These are phyloP conservation scores for Sarcophaga peregrina DNA, from an alignment of 1,140 invertebrate genomes.

Conservation along the genomic window DNA sequence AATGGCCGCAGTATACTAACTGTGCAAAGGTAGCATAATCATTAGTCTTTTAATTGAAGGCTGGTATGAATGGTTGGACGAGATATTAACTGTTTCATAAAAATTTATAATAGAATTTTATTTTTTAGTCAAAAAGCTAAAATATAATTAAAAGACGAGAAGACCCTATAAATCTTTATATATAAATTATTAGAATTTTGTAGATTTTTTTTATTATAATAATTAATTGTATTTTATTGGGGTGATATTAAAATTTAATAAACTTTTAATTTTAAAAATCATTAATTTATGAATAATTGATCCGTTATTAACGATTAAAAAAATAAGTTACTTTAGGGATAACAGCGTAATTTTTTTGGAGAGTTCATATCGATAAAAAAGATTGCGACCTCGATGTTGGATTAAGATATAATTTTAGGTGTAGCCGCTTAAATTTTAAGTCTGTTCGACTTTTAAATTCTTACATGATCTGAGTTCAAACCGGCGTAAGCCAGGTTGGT, in stretches of 20 bases:
- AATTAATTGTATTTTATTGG: too few species aligned
- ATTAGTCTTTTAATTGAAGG: constrained; percentile 75
- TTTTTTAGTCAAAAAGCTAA: constrained; percentile 49
- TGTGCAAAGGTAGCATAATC: constrained; percentile 78
- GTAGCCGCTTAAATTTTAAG: constrained; percentile 72
- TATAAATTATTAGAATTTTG: too few species aligned
- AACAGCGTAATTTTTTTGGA: constrained; percentile 9
- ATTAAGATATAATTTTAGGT: constrained; percentile 75
- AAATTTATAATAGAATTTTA: constrained; percentile 13
- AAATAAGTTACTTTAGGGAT: constrained; percentile 5
- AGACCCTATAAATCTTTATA: too few species aligned
- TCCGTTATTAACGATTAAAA: constrained; percentile 11
- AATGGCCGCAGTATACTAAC: constrained; percentile 75
- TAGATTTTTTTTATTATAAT: too few species aligned
- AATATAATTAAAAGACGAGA: constrained; percentile 50
- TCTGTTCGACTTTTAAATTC: constrained; percentile 82
- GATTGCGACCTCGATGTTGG: constrained; percentile 85
- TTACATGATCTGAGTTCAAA: constrained; percentile 85
- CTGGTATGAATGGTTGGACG: constrained; percentile 74
- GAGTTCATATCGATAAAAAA: constrained; percentile 55
- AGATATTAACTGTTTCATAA: constrained; percentile 67
- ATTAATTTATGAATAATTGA: constrained; percentile 8
- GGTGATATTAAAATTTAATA: too few species aligned
- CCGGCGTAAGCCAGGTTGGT: constrained; percentile 78
- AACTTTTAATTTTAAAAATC: not conserved